Percentiles rank a stretch among this genome's conserved stretches.
Evolutionary conservation across 2,113 vertebrate genomes (phyloP).

Genomic region (Pagrus major): DNA sequence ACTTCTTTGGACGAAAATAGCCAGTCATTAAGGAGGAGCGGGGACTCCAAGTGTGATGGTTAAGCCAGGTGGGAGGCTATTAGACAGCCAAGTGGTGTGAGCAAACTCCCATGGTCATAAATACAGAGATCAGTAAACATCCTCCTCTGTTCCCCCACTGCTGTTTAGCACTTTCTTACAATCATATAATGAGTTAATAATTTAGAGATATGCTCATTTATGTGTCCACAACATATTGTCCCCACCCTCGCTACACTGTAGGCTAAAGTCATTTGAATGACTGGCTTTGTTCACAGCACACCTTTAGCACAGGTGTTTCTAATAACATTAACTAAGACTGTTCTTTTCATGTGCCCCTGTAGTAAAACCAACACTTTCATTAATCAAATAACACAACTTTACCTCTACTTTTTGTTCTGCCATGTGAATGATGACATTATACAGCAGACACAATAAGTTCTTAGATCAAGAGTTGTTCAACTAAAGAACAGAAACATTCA

Average conservation of each 20-base stretch:
- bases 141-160: conserved; percentile 34
- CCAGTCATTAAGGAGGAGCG: conserved; percentile 71
- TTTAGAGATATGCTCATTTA: conserved; percentile 55
- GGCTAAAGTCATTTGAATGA: conserved; percentile 12
- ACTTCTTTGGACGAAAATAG: conserved; percentile 67
- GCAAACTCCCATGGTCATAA: conserved; percentile 71
- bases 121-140: conserved; percentile 69
- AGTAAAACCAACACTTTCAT: not conserved
- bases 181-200: conserved; percentile 61
- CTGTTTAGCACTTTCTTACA: conserved; percentile 39
- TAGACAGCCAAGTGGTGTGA: conserved; percentile 63
- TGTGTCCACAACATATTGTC: conserved; percentile 17
- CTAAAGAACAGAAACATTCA: not conserved
- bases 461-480: not conserved
- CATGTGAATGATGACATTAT: not conserved
- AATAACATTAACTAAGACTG: not conserved
- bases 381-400: not conserved
- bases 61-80: conserved; percentile 70
- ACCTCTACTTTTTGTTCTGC: not conserved
- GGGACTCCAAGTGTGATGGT: conserved; percentile 57
- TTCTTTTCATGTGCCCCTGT: not conserved
- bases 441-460: not conserved
- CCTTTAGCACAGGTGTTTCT: not conserved
- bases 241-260: not conserved
- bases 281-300: not conserved